Conservation (phyloP, 2,888 invertebrate species). For the Ophion costatus region DNA sequence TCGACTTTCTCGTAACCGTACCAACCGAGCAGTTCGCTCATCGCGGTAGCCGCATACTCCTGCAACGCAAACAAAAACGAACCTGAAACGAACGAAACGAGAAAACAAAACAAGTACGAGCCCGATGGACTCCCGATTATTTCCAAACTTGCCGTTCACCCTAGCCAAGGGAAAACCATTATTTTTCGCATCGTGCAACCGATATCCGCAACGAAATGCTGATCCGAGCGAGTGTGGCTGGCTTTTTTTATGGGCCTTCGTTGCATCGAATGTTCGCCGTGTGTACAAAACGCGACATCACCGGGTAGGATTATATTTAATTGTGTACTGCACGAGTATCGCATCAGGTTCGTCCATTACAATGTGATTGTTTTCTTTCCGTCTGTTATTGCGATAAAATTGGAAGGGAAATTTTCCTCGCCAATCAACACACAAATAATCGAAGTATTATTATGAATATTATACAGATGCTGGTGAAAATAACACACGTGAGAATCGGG, state of each 20-base stretch:
- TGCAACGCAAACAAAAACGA: conserved; percentile 79
- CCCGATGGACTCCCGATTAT: not conserved
- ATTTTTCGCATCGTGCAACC: not conserved
- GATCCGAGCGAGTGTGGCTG: not conserved
- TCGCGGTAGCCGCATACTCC: conserved; percentile 96
- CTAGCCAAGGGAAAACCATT: not conserved
- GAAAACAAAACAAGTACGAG: not conserved
- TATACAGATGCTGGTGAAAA: not conserved
- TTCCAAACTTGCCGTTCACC: not conserved
- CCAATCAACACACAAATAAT: not conserved
- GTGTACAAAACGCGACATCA: conserved; percentile 8
- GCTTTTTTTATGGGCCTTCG: not conserved
- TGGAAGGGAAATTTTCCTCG: not conserved
- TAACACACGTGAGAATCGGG: too few species aligned
- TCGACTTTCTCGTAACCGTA: conserved; percentile 93
- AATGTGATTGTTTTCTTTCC: not conserved
- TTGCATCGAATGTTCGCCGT: not conserved
- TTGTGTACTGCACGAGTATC: not conserved
- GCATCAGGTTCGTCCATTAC: not conserved
- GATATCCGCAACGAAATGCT: not conserved
- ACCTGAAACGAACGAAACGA: not conserved
- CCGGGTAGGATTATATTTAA: conserved; percentile 17
- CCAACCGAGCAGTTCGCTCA: conserved; percentile 96
- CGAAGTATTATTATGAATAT: not conserved
- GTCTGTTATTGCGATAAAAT: not conserved